These are phyloP conservation scores for Drosophila antonietae DNA, from an alignment of 2,888 invertebrate genomes.

Conservation along the genomic window DNA sequence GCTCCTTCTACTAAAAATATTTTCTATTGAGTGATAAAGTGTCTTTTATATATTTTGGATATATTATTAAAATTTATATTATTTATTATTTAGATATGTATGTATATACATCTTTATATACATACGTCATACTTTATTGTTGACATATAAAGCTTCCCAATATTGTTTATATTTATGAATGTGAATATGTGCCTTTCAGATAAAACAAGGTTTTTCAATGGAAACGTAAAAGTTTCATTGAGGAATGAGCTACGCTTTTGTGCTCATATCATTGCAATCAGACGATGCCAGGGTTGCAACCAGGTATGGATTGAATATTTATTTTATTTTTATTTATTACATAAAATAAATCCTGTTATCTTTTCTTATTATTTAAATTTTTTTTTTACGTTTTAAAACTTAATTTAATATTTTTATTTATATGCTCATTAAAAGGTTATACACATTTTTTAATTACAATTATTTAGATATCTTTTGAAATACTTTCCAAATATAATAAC, in stretches of 20 bases:
- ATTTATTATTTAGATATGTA: no score
- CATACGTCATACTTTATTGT: no score
- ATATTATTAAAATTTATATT: neutral
- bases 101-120: no score
- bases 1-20: neutral
- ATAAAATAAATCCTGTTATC: no score
- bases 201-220: neutral
- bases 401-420: no score
- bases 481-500: neutral
- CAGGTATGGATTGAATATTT: neutral
- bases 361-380: neutral
- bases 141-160: neutral
- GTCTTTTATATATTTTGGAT: neutral
- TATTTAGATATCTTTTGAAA: neutral
- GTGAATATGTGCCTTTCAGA: neutral
- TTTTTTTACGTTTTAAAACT: neutral
- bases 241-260: neutral
- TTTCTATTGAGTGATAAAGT: neutral
- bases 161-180: neutral
- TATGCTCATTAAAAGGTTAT: no score
- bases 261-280: neutral
- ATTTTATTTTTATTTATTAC: neutral
- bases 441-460: no score
- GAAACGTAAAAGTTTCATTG: constrained; percentile 1
- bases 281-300: neutral